Base-by-base conservation (phyloP, 2,113 vertebrate species). In the Vireo altiloquus region DNA sequence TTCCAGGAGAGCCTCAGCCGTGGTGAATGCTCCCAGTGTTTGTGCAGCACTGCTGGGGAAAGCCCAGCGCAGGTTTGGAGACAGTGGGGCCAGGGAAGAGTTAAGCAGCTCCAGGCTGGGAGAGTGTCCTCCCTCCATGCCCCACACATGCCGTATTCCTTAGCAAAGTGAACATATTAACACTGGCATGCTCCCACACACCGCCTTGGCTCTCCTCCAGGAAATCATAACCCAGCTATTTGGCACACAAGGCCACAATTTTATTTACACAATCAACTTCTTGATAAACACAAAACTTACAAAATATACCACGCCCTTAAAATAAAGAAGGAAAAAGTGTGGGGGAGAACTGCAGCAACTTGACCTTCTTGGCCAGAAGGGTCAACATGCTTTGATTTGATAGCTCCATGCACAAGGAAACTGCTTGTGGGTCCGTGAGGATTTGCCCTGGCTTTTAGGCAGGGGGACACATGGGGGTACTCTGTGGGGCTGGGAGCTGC, bases 231-330 rank as follows among this genome's bases (percentile, higher is more conserved):
- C 93, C 76, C 88, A 85, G 85, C 94, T 95, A 92, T 92, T 71
- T 84, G 92, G 94, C 96, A 96, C 63, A 94, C 54, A 66, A 90
- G 80, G 65, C 75, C 54, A 12, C 95, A 94, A 97, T 93, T 92
- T 94, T 96, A 92, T 96, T 96, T 97, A 97, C 87, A 96, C 94
- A 97, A 96, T 96, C 96, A 93, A 92, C 79, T 64, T 95, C 95
- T 94, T 92, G 94, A 97, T 95, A 96, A 97, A 97, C 77, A 83
- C 6, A 92, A 69, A 96, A 95, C 93, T 89, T 97, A 92, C 82
- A 92, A 85, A 95, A 92, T 78, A 92, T 15, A 90, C 93, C 93
- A 65, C 88, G 1, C 94, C 93, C 93, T 90, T 84, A 65, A 93
- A 94, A 92, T 71, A 78, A 53, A 89, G 93, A 85, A 59, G 60